These are phyloP conservation scores for Coranthus polyacanthus DNA, from an alignment of 2,797 vertebrate species.

Conservation along the genomic window DNA sequence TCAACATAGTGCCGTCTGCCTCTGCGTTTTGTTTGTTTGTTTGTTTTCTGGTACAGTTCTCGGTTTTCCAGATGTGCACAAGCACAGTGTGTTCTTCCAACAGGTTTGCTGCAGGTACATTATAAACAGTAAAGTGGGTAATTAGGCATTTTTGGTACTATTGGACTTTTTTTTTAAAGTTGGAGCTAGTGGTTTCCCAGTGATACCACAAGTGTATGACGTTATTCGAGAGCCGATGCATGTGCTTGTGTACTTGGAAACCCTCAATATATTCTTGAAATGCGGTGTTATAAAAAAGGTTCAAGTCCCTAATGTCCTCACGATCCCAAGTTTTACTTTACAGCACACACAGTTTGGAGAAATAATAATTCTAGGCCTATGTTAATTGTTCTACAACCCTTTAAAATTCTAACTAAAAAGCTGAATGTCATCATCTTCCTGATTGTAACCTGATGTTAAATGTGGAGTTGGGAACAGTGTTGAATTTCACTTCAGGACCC, in stretches of 20 bases:
- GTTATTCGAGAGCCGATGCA: constrained; percentile 1
- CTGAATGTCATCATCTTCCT: constrained; percentile 67
- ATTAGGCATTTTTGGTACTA: constrained; percentile 45
- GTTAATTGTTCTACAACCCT: constrained; percentile 30
- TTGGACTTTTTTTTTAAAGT: constrained; percentile 51
- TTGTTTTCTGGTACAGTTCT: constrained; percentile 1
- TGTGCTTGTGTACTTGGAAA: constrained; percentile 12
- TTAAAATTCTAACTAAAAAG: constrained; percentile 44
- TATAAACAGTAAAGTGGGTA: constrained; percentile 5
- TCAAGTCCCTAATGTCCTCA: constrained; percentile 49
- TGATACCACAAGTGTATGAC: too few species aligned
- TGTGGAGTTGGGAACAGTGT: constrained; percentile 9
- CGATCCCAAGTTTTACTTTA: constrained; percentile 36
- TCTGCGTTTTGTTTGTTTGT: constrained; percentile 6
- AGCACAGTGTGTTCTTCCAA: neutral
- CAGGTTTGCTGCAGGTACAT: constrained; percentile 22
- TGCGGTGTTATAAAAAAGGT: constrained; percentile 1
- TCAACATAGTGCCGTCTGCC: neutral
- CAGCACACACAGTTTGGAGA: neutral
- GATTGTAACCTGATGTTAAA: constrained; percentile 66
- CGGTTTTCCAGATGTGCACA: constrained; percentile 17
- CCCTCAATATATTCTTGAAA: constrained; percentile 1
- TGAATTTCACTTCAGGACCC: neutral
- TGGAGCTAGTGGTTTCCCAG: neutral
- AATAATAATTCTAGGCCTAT: neutral